Conservation (phyloP, 2,888 invertebrate genomes). For the Sericinus montela region DNA sequence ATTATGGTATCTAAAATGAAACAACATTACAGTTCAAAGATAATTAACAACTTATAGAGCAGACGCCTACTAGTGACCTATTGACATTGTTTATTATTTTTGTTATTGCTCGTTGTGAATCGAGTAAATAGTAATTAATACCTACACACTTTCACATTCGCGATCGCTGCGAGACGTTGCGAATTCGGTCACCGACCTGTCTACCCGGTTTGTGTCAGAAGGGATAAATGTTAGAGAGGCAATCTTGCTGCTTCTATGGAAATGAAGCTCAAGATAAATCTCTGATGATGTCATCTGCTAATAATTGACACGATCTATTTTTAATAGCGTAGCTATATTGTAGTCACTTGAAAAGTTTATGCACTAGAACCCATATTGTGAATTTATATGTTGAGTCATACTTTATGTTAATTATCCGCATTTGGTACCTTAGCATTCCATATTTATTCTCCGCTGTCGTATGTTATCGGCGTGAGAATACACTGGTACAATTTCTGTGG, state of each 20-base stretch:
- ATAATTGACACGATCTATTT: constrained; percentile 13
- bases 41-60: constrained; percentile 21
- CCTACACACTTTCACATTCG: constrained; percentile 65
- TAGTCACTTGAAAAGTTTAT: neutral
- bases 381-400: too few species aligned
- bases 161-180: constrained; percentile 32
- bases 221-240: constrained; percentile 18
- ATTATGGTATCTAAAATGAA: constrained; percentile 23
- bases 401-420: too few species aligned
- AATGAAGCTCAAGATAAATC: constrained; percentile 5
- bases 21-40: constrained; percentile 26
- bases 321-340: neutral
- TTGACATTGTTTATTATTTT: constrained; percentile 64
- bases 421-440: too few species aligned
- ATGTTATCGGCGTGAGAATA: too few species aligned
- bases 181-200: constrained; percentile 52
- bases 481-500: too few species aligned
- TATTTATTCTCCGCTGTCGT: too few species aligned
- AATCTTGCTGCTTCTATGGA: neutral
- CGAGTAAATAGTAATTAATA: constrained; percentile 61
- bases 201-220: constrained; percentile 44
- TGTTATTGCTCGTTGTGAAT: constrained; percentile 46
- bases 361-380: too few species aligned
- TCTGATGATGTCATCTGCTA: constrained; percentile 9
- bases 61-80: constrained; percentile 49